Conservation (phyloP, 2,888 invertebrate species). For the Melieria picta region DNA sequence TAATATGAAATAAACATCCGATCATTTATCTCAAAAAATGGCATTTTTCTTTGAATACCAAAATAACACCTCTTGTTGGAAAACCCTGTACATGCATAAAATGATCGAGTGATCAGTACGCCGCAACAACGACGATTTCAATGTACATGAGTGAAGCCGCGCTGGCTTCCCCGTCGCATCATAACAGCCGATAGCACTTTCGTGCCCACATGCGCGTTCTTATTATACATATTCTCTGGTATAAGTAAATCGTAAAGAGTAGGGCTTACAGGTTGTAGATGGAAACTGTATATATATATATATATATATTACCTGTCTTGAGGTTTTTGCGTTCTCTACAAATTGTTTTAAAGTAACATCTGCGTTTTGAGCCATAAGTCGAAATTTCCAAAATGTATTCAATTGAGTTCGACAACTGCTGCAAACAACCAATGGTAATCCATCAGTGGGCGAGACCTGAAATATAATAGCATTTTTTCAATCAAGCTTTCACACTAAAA, state of each 20-base stretch:
- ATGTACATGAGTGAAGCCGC: neutral
- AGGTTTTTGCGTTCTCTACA: constrained; percentile 31
- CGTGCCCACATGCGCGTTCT: too few species aligned
- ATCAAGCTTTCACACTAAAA: too few species aligned
- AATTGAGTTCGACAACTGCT: constrained; percentile 39
- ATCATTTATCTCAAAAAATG: too few species aligned
- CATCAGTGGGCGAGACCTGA: constrained; percentile 40
- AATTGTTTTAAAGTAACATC: constrained; percentile 38
- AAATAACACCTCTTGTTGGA: too few species aligned
- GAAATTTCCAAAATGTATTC: constrained; percentile 42
- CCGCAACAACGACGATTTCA: neutral
- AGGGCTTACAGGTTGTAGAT: too few species aligned
- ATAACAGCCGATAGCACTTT: too few species aligned
- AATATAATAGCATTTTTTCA: constrained; percentile 4
- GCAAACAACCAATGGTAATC: constrained; percentile 41
- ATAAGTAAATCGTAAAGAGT: too few species aligned
- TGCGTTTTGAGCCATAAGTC: constrained; percentile 42
- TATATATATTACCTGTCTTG: constrained; percentile 34
- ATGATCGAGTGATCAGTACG: neutral
- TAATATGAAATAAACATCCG: too few species aligned
- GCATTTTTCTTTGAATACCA: too few species aligned
- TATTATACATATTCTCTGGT: too few species aligned
- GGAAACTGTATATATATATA: neutral
- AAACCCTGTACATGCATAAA: neutral
- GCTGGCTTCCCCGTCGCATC: too few species aligned